Conservation (phyloP, 2,888 invertebrate genomes). For the Cephus rjabovi region DNA sequence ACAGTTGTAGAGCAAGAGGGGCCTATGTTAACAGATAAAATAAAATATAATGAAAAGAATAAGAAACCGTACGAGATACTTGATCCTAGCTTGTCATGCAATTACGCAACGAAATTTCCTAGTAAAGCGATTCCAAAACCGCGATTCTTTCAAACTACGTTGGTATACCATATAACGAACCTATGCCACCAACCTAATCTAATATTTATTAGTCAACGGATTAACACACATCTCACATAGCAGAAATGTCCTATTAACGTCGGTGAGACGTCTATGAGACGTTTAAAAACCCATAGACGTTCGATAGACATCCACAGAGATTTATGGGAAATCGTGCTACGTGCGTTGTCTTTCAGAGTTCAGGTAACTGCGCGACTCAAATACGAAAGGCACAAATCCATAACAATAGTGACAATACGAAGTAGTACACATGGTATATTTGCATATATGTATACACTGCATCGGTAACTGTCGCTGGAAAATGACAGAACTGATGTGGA, state of each 20-base stretch:
- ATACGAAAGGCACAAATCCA: too few relatives aligned
- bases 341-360: background rate
- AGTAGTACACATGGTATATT: background rate
- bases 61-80: background rate
- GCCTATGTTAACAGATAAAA: background rate
- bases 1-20: background rate
- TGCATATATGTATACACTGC: background rate
- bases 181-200: background rate
- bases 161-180: background rate
- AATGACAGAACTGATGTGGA: background rate
- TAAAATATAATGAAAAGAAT: background rate
- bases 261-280: background rate
- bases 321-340: background rate
- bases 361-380: too few relatives aligned
- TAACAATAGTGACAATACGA: too few relatives aligned
- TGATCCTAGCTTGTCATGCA: background rate
- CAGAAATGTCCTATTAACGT: background rate
- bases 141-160: background rate
- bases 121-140: background rate
- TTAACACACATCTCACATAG: background rate
- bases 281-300: slow-evolving; percentile 7
- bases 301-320: background rate
- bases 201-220: background rate
- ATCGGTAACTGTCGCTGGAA: background rate
- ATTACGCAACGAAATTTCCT: background rate